These are phyloP conservation scores for Melanargia galathea DNA, from an alignment of 2,888 invertebrate species.

Conservation along the genomic window DNA sequence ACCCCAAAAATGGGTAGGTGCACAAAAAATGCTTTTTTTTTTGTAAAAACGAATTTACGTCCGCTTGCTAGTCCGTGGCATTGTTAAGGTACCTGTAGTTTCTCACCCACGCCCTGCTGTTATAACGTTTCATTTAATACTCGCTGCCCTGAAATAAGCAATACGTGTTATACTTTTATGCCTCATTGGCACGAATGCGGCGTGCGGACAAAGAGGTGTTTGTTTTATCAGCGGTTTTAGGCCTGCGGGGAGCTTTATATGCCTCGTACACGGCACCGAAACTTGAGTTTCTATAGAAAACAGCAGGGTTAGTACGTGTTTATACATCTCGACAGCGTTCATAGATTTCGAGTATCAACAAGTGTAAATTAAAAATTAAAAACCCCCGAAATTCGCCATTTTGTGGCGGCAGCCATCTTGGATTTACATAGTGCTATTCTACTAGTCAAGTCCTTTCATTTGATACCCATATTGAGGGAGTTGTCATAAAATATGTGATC, in stretches of 20 bases:
- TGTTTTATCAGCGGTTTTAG: constrained; percentile 15
- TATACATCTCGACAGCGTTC: no score
- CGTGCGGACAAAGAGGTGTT: constrained; percentile 22
- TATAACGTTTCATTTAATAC: constrained; percentile 59
- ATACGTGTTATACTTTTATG: constrained; percentile 67
- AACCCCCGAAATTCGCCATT: no score
- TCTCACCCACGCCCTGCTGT: constrained; percentile 29
- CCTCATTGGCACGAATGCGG: constrained; percentile 62
- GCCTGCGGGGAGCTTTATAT: neutral
- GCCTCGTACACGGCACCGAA: neutral
- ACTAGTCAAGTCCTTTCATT: no score
- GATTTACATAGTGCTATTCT: no score
- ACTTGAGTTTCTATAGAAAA: neutral
- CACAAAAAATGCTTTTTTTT: no score
- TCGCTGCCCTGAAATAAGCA: constrained; percentile 63
- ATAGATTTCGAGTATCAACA: no score
- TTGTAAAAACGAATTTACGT: neutral
- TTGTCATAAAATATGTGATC: no score
- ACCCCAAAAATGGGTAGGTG: no score
- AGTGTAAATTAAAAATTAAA: no score
- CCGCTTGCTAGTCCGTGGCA: neutral
- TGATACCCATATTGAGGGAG: no score
- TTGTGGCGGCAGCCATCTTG: no score
- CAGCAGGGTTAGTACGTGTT: no score
- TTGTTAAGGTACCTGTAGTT: constrained; percentile 6